phyloP scores from a whole-genome alignment of 1,140 invertebrate genomes.

The Palaemon carinicauda region DNA sequence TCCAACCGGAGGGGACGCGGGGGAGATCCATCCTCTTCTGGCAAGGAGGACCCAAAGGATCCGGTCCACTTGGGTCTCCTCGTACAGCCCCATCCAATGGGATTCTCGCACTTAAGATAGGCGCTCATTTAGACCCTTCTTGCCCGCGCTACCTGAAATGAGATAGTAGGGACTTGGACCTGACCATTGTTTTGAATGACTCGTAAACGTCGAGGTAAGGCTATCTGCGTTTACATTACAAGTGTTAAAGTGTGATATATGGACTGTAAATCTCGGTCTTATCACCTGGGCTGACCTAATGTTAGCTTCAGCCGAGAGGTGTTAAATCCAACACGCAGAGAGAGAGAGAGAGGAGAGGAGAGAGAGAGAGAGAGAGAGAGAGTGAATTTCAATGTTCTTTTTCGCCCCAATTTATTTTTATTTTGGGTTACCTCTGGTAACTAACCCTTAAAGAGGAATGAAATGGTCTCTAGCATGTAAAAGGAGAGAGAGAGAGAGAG shows the following conservation, averaged over 20 bases:
- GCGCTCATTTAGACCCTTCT: neutral
- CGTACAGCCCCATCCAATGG: too few relatives aligned
- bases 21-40: neutral
- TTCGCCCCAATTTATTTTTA: too few relatives aligned
- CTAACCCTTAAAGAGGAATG: too few relatives aligned
- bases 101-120: too few relatives aligned
- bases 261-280: conserved; percentile 37
- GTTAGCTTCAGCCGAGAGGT: conserved; percentile 29
- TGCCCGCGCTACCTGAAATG: conserved; percentile 19
- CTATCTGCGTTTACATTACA: conserved; percentile 55
- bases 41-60: neutral
- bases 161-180: conserved; percentile 30
- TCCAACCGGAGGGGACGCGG: neutral
- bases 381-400: too few relatives aligned
- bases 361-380: neutral
- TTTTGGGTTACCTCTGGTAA: too few relatives aligned
- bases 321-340: conserved; percentile 23
- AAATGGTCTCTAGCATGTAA: too few relatives aligned
- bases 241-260: conserved; percentile 56
- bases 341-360: neutral
- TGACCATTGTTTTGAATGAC: conserved; percentile 56
- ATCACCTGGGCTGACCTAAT: conserved; percentile 53
- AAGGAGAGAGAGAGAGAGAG: too few relatives aligned
- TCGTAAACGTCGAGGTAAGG: conserved; percentile 44
- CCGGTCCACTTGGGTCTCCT: too few relatives aligned